phyloP scores from a whole-genome alignment of 1,140 invertebrate genomes.

The Listronotus oregonensis region DNA sequence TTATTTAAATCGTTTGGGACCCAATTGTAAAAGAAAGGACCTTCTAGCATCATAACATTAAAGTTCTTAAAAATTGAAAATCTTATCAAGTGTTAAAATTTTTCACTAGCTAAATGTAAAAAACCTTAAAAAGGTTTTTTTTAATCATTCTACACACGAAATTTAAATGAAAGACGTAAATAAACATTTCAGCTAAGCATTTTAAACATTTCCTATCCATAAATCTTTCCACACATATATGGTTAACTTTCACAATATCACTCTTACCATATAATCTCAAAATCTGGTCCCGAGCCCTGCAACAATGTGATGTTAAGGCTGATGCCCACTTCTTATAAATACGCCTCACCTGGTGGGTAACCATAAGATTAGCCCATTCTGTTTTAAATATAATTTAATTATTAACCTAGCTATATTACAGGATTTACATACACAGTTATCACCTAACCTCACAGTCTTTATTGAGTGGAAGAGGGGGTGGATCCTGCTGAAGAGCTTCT shows the following conservation, averaged over 20 bases:
- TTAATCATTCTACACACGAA: no score
- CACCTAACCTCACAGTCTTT: conserved; percentile 87
- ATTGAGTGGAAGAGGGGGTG: conserved; percentile 64
- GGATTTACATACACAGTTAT: conserved; percentile 62
- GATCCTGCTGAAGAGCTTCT: conserved; percentile 29
- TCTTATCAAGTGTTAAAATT: no score
- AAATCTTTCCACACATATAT: not conserved
- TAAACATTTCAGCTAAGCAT: no score
- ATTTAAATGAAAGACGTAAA: not conserved
- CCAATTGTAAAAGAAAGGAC: no score
- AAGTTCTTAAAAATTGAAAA: no score
- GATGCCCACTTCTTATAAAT: conserved; percentile 9
- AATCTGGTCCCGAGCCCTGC: conserved; percentile 18
- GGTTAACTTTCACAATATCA: not conserved
- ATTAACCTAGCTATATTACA: conserved; percentile 44
- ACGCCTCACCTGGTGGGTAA: conserved; percentile 13
- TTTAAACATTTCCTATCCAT: no score
- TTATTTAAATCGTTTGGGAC: no score
- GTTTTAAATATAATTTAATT: conserved; percentile 8
- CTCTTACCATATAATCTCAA: conserved; percentile 26
- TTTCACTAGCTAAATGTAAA: no score
- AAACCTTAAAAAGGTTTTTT: no score
- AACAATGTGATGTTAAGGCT: conserved; percentile 23
- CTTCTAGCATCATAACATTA: no score
- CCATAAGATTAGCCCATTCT: conserved; percentile 13